Base-by-base conservation (phyloP, 2,888 invertebrate species). In the Pherbina coryleti region DNA sequence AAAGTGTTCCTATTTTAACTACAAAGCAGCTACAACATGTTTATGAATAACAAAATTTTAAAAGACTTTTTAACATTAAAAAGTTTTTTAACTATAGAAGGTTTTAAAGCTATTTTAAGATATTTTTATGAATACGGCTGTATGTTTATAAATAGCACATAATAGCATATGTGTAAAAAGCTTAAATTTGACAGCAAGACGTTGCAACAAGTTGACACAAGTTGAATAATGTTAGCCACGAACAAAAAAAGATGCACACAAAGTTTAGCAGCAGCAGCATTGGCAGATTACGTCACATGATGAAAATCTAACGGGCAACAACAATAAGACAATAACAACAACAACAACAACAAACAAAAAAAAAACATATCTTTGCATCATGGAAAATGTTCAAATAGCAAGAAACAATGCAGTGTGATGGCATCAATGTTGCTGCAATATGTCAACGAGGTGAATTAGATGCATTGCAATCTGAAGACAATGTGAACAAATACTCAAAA, bases 361-460 rank as follows among this genome's bases (percentile, higher is more conserved):
- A 17, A 55, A 53, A 55, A 53, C 31, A 19, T 55, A 51, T 53
- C 28, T 22, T n/a, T 22, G 55, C 55, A 55, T 7, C 55, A 60
- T 9, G 5, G 8, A 8, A 60, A 28, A 60, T 14, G 25, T 8
- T 22, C 9, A 5, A 60, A 28, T 25, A 22, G 19, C 19, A 55
- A 1, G 19, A 22, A 55, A 19, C 55, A 55, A 19, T 55, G 5
- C 55, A 22, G 9, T 22, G 22, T 19, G 5, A 55, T 5, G 3
- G n/a, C 3, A 55, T n/a, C 55, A 55, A 53, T 44, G 44, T 44
- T 67, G 67, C 67, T 44, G 67, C 67, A 67, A 67, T 44, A 44
- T 49, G 37, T 37, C 70, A 9, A 53, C 51, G 31, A 31, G 22
- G 9, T 70, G 17, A 17, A 7, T 19, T 44, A 37, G 44, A 11